Conservation (phyloP, 2,113 vertebrate species). For the Pao palembangensis region DNA sequence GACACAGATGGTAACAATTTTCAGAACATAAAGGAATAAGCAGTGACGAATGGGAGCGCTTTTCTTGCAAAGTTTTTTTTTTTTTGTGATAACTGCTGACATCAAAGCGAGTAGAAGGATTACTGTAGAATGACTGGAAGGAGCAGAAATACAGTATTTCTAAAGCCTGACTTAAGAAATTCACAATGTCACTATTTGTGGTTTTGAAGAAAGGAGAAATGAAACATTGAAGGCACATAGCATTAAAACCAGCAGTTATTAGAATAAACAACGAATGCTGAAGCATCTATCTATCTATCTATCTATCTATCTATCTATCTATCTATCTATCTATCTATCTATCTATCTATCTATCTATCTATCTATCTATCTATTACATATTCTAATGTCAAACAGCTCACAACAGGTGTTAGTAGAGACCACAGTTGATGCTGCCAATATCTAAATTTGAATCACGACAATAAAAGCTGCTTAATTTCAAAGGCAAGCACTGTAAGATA, state of each 20-base stretch:
- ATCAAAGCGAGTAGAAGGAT: background rate
- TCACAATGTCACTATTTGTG: slow-evolving; percentile 59
- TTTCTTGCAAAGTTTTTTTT: no score
- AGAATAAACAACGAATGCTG: no score
- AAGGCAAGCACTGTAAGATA: slow-evolving; percentile 41
- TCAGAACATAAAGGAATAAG: background rate
- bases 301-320: no score
- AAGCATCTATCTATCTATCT: no score
- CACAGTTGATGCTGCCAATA: slow-evolving; percentile 24
- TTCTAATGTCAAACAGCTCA: no score
- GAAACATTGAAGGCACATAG: slow-evolving; percentile 59
- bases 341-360: no score
- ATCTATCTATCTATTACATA: no score
- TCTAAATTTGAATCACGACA: slow-evolving; percentile 48
- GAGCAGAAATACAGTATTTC: background rate
- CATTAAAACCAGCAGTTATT: slow-evolving; percentile 33
- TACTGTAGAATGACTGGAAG: background rate
- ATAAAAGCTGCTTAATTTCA: slow-evolving; percentile 38
- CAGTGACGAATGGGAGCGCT: no score
- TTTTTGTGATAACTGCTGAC: background rate
- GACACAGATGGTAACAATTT: slow-evolving; percentile 12
- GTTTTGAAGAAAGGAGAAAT: slow-evolving; percentile 68
- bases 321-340: no score
- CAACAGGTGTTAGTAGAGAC: slow-evolving; percentile 4
- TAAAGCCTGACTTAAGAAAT: slow-evolving; percentile 42